Evolutionary conservation across 2,888 invertebrate species (phyloP), one percentile per base, ranked within the genome.

Genomic region (Drosophila neotestacea): DNA sequence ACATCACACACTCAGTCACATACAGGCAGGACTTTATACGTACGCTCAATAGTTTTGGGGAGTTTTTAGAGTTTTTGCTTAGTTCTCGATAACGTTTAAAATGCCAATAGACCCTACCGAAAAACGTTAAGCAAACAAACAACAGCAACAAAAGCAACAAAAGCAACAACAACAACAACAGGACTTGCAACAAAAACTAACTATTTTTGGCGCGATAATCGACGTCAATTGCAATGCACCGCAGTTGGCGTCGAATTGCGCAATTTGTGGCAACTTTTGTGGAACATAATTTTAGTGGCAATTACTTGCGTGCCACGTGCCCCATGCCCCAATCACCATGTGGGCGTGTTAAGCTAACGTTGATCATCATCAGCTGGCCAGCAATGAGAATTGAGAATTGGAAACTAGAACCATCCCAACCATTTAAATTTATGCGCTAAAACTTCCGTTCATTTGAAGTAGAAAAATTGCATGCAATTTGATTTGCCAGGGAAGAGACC

Each of bases 1-100:
- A 52, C 34, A 55, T n/a, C 64, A 61, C 79, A 7, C 58, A 50
- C 36, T 46, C 41, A 36, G 36, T 51, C 30, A 9, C 22, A 39
- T 6, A 41, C 51, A 39, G 41, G 22, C 27, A 67, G 51, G 34
- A 38, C 61, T 61, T 60, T 46, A 22, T 22, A 58, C 27, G 10
- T 38, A 39, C 47, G 75, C 66, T 75, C 85, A 71, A 76, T 82
- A 83, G 84, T 79, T 59, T 39, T 28, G 28, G 55, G 32, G n/a
- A 27, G 32, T 44, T 89, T 79, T 79, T 59, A 48, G 61, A 89
- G 89, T 89, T 84, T 85, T 79, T 55, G 82, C 66, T 80, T 89
- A 76, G 89, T 89, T 89, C 69, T 85, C 89, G 84, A 85, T 85
- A 85, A 76, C 89, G 84, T 89, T 85, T 85, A 89, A 89, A 89